phyloP scores from a whole-genome alignment of 2,888 invertebrate genomes.

The Drosophila koepferae region DNA sequence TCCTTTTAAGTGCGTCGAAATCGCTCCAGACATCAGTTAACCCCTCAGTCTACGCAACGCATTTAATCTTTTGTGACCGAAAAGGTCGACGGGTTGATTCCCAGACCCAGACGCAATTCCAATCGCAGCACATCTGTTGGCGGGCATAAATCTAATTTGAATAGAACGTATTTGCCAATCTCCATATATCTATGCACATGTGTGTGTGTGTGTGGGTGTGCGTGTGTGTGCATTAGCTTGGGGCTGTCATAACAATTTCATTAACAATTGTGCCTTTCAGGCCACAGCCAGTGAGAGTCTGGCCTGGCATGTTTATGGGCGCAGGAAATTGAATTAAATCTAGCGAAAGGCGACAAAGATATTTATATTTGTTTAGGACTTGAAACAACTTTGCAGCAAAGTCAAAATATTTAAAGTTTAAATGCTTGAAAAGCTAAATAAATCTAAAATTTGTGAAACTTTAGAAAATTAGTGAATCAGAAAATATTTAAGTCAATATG shows the following conservation, averaged over 20 bases:
- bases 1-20: slow-evolving; percentile 77
- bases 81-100: slow-evolving; percentile 52
- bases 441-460: background rate
- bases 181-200: slow-evolving; percentile 14
- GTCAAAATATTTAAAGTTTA: background rate
- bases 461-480: background rate
- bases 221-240: slow-evolving; percentile 28
- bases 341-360: slow-evolving; percentile 36
- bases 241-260: slow-evolving; percentile 74
- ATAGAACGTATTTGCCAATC: slow-evolving; percentile 54
- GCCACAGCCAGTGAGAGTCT: slow-evolving; percentile 42
- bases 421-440: background rate
- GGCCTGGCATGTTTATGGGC: slow-evolving; percentile 56
- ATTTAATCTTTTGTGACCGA: slow-evolving; percentile 67
- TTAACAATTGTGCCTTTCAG: slow-evolving; percentile 59
- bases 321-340: slow-evolving; percentile 67
- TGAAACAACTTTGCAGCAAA: slow-evolving; percentile 4
- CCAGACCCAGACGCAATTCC: slow-evolving; percentile 33
- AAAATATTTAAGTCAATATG: background rate
- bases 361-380: slow-evolving; percentile 26
- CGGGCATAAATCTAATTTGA: slow-evolving; percentile 69
- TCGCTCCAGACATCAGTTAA: slow-evolving; percentile 56
- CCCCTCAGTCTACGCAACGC: slow-evolving; percentile 25
- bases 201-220: background rate
- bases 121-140: slow-evolving; percentile 61